Evolutionary conservation across 2,888 invertebrate genomes (phyloP).

Genomic region (Yponomeuta sedellus): DNA sequence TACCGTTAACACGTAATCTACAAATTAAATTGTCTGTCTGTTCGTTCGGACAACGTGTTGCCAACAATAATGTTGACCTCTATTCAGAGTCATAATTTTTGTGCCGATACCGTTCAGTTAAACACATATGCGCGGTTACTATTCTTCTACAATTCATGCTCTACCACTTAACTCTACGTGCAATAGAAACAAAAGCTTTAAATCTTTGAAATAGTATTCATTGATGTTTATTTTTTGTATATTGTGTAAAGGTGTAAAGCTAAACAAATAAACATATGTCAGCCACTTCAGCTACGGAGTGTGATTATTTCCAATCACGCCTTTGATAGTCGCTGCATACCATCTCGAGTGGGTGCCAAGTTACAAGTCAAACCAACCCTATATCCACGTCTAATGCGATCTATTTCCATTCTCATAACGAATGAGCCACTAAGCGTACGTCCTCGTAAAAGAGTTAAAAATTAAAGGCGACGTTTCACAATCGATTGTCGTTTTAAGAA

Average conservation of each 20-base stretch:
- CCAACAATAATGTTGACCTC: conserved; percentile 44
- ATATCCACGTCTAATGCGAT: conserved; percentile 10
- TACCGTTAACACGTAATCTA: conserved; percentile 44
- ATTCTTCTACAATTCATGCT: conserved; percentile 33
- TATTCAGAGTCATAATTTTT: conserved; percentile 17
- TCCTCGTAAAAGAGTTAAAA: conserved; percentile 33
- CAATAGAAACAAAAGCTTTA: too few relatives aligned
- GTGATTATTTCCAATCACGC: too few relatives aligned
- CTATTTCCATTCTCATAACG: conserved; percentile 42
- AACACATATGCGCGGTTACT: not conserved
- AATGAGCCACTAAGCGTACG: conserved; percentile 34
- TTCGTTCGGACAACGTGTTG: conserved; percentile 30
- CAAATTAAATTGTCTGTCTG: conserved; percentile 40
- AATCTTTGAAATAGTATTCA: too few relatives aligned
- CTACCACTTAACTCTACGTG: conserved; percentile 13
- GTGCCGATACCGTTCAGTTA: not conserved
- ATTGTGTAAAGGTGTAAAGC: too few relatives aligned
- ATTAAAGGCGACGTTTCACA: conserved; percentile 42
- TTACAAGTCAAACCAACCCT: not conserved
- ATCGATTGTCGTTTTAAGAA: conserved; percentile 43
- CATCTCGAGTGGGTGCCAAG: not conserved
- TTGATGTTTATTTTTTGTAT: too few relatives aligned
- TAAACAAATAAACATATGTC: too few relatives aligned
- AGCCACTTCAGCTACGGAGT: too few relatives aligned
- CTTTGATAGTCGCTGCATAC: too few relatives aligned